These are phyloP conservation scores for Psephotus haematonotus DNA, from an alignment of 2,113 vertebrate genomes.

Conservation along the genomic window DNA sequence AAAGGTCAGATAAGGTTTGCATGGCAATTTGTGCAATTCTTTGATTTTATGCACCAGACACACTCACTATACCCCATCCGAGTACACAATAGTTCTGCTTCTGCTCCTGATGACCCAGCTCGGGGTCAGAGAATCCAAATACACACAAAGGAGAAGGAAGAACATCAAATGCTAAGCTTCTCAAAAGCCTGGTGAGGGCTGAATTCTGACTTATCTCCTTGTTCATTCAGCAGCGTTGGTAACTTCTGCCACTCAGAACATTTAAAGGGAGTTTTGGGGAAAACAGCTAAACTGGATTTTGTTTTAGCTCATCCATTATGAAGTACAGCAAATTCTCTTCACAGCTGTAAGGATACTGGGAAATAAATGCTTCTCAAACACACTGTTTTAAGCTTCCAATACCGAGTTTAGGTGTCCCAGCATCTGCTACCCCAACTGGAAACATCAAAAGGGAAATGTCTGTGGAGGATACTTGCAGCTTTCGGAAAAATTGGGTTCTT, in stretches of 20 bases:
- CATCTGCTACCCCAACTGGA: not conserved
- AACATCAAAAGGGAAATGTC: not conserved
- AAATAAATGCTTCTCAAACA: not conserved
- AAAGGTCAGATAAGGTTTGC: not conserved
- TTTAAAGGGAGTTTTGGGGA: not conserved
- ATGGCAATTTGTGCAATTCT: not conserved
- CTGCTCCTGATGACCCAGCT: not conserved
- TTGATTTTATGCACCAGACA: not conserved
- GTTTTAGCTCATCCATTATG: not conserved
- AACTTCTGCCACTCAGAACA: not conserved
- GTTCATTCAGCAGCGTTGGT: not conserved
- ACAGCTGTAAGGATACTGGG: not conserved
- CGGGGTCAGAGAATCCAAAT: not conserved
- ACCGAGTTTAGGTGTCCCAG: not conserved
- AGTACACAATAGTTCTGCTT: not conserved
- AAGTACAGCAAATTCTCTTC: not conserved
- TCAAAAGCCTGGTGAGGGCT: not conserved
- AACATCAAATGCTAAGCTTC: not conserved
- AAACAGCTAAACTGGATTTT: not conserved
- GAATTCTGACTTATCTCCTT: not conserved
- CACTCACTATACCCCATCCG: not conserved
- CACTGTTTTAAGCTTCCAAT: not conserved
- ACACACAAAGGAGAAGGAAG: not conserved
- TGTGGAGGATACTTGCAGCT: not conserved
- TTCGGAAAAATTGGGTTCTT: not conserved